A percentile compares a stretch with the other conserved stretches of the same genome.
Conservation (phyloP, 64 coral and sea anemone genomes). For the Astreopora myriophthalma region DNA sequence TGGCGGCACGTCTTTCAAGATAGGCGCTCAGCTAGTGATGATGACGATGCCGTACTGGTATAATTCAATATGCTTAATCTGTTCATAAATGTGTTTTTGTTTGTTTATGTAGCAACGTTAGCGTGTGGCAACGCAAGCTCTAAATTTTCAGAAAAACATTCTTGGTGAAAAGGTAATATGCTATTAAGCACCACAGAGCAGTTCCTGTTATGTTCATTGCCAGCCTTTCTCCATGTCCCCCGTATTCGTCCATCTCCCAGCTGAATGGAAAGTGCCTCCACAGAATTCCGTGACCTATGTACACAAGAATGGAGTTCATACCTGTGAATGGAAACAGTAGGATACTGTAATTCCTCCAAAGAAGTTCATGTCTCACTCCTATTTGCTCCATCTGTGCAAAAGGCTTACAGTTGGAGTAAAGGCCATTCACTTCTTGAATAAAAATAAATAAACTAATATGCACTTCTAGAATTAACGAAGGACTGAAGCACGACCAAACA, state of each 20-base stretch:
- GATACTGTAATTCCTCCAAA: no score
- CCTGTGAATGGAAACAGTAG: constrained; percentile 38
- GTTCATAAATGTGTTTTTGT: background rate
- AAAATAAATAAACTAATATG: no score
- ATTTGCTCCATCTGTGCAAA: no score
- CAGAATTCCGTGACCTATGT: constrained; percentile 88
- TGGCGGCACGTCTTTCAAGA: no score
- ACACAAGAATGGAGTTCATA: constrained; percentile 95
- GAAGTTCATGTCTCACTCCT: no score
- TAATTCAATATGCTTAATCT: background rate
- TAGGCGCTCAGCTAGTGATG: no score
- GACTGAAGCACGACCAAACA: no score
- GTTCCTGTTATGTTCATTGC: constrained; percentile 86
- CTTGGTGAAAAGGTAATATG: constrained; percentile 83
- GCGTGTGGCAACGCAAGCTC: background rate
- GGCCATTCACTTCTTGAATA: no score
- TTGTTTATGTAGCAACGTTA: background rate
- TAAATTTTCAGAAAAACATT: constrained; percentile 97
- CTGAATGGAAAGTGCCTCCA: constrained; percentile 88
- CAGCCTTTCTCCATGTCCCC: constrained; percentile 75
- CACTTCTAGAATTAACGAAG: no score
- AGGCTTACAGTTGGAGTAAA: no score
- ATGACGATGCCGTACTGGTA: no score
- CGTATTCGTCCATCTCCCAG: constrained; percentile 85
- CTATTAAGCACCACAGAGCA: constrained; percentile 76